phyloP scores from a whole-genome alignment of 2,888 invertebrate species.

The Hylaea fasciaria region DNA sequence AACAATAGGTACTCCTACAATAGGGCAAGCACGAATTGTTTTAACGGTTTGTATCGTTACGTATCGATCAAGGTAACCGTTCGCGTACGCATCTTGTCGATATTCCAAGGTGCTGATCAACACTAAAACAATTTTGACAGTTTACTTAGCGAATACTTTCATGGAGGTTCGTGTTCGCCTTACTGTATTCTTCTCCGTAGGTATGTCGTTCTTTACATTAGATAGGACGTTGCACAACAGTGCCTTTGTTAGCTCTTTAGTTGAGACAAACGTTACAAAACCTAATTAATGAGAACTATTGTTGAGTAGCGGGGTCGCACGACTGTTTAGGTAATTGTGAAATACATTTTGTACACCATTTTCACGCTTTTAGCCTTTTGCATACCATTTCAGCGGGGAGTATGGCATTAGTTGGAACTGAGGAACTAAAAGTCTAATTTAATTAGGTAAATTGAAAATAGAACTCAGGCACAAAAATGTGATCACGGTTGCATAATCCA shows the following conservation, averaged over 20 bases:
- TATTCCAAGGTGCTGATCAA: too few relatives aligned
- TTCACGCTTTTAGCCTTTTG: constrained; percentile 34
- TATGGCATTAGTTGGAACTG: not conserved
- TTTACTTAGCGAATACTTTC: too few relatives aligned
- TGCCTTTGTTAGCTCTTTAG: constrained; percentile 33
- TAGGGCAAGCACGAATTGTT: too few relatives aligned
- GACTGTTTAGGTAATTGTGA: constrained; percentile 41
- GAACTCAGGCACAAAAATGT: not conserved
- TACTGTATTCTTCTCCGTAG: not conserved
- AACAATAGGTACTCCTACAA: too few relatives aligned
- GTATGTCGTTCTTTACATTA: constrained; percentile 19
- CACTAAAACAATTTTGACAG: too few relatives aligned
- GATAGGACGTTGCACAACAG: constrained; percentile 28
- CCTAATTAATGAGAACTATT: constrained; percentile 42
- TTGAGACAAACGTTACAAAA: constrained; percentile 35
- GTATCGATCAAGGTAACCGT: too few relatives aligned
- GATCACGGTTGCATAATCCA: too few relatives aligned
- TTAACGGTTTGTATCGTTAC: too few relatives aligned
- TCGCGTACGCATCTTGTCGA: too few relatives aligned
- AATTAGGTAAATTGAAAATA: not conserved
- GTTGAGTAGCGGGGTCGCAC: constrained; percentile 39
- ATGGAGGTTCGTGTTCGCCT: too few relatives aligned
- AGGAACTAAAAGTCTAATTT: too few relatives aligned
- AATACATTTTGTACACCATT: constrained; percentile 31
- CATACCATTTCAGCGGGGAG: constrained; percentile 9